Base-by-base conservation (phyloP, 2,797 vertebrate species). In the Streptopelia turtur region DNA sequence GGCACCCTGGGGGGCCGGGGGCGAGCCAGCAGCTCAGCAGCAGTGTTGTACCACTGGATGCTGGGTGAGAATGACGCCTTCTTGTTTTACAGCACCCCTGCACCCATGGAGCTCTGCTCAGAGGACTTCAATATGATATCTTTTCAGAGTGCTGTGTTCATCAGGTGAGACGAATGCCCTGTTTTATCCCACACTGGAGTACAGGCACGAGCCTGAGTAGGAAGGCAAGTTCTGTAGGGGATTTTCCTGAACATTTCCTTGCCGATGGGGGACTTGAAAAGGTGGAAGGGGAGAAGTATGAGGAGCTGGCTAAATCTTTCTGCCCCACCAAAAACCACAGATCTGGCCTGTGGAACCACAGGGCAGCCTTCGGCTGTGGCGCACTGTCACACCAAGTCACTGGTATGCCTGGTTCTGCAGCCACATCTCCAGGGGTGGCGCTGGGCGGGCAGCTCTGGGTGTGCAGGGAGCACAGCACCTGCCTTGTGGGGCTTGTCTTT, bases 401-500 rank as follows among this genome's bases (percentile, higher is more conserved):
- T 80, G 41, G 13, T 76, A 6, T 11, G n/a, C 33, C 57, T 43
- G 10, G 33, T 49, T 16, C 49, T 80, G 31, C 47, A 66, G 43
- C 39, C 39, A 22, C 1, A 2, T 39, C 70, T 66, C 31, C 71
- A 41, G 49, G 1, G 27, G 49, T 5, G 7, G 68, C 81, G 65
- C 30, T 5, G 33, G 53, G 31, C 12, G 6, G 60, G 72, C 23
- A n/a, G 41, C 76, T 68, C 61, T 43, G 35, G 16, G 5, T 60
- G 14, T 2, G 2, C 2, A 1, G 30, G 39, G 50, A 77, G 31
- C 1, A 1, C 18, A 31, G 35, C 52, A 43, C 30, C 13, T 1
- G 1, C 37, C 47, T 41, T 3, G 3, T 5, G 4, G 39, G 11
- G 31, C 21, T 13, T 2, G 0, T 56, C 31, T 84, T 41, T 25